Evolutionary conservation across 2,797 vertebrate genomes (phyloP).

Genomic region (Okamejei kenojei): DNA sequence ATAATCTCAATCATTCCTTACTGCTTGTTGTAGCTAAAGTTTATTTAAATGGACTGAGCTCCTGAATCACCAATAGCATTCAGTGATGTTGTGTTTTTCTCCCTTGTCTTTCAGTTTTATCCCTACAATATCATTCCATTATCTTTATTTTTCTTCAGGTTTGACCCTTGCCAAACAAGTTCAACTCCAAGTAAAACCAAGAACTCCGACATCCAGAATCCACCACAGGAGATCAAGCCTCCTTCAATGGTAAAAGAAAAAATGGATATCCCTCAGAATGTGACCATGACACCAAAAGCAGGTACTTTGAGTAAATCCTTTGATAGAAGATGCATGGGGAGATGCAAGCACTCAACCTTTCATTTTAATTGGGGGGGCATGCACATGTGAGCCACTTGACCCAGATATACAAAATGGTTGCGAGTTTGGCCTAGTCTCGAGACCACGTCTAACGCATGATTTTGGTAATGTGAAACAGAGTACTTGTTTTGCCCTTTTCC

Average conservation of each 20-base stretch:
- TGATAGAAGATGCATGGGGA: background rate
- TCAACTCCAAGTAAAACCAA: conserved; percentile 10
- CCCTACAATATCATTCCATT: background rate
- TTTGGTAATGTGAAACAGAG: background rate
- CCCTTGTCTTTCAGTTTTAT: background rate
- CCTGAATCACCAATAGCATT: background rate
- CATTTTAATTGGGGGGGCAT: background rate
- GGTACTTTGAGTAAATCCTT: conserved; percentile 27
- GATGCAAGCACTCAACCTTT: background rate
- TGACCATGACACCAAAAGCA: background rate
- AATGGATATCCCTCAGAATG: background rate
- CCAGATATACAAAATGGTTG: background rate
- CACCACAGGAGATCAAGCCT: background rate
- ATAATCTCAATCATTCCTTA: background rate
- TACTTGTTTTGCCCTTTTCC: background rate
- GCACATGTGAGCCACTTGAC: background rate
- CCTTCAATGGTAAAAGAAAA: background rate
- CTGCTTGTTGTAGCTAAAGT: background rate
- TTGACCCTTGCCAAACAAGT: background rate
- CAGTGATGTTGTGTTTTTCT: background rate
- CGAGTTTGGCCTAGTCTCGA: background rate
- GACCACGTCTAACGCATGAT: background rate
- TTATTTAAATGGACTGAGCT: background rate
- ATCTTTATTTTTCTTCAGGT: background rate
- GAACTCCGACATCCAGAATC: background rate